Evolutionary conservation across 35 echinoderm and acorn worm genomes (phyloP).

Genomic region (Hemicentrotus pulcherrimus): DNA sequence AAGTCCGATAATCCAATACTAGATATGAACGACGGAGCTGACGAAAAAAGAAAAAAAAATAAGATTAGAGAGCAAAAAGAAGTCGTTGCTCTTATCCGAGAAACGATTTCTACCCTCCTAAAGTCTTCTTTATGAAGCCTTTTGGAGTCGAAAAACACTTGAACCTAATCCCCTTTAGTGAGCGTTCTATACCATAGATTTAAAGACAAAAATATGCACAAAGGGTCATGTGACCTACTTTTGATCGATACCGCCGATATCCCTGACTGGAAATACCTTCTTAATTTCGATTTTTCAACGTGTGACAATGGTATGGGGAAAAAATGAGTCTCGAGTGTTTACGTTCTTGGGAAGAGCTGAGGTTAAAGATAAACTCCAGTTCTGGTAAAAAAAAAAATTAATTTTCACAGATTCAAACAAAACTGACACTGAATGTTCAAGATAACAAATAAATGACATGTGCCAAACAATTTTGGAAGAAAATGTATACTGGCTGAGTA

Average conservation of each 20-base stretch:
- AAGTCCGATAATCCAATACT: background rate
- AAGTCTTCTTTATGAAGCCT: background rate
- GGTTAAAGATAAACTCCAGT: no score
- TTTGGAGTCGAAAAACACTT: background rate
- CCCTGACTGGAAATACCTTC: slow-evolving; percentile 9
- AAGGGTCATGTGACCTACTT: background rate
- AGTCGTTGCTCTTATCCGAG: background rate
- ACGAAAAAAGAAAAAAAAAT: background rate
- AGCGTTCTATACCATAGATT: background rate
- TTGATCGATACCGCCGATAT: background rate
- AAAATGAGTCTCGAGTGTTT: background rate
- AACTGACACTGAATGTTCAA: no score
- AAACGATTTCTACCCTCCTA: background rate
- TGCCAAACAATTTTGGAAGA: no score
- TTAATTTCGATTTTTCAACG: background rate
- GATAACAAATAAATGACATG: no score
- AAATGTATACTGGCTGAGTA: no score
- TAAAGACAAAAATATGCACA: background rate
- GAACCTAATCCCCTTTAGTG: background rate
- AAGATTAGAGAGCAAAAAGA: background rate
- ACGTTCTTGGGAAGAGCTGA: background rate
- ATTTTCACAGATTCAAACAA: no score
- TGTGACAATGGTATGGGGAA: background rate
- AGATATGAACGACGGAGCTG: background rate
- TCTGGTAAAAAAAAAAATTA: no score